Conservation (phyloP, 2,888 invertebrate genomes). For the Spicauda simplicius region DNA sequence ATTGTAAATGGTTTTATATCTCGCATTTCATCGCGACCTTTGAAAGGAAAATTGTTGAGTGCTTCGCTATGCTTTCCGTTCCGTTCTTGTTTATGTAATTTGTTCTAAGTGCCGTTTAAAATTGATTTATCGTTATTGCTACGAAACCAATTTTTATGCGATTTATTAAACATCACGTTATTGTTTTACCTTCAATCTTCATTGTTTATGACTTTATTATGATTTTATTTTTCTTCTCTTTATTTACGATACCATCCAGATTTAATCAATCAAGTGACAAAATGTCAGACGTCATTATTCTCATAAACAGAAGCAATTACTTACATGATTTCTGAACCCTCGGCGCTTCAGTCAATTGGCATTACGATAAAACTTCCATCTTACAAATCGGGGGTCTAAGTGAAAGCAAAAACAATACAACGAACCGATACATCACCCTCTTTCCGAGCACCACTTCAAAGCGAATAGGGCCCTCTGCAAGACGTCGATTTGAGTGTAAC, state of each 20-base stretch:
- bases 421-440: slow-evolving; percentile 26
- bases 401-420: slow-evolving; percentile 21
- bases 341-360: neutral
- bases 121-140: slow-evolving; percentile 14
- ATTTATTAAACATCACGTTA: neutral
- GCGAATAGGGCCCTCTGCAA: slow-evolving; percentile 22
- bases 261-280: slow-evolving; percentile 4
- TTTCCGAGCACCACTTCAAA: slow-evolving; percentile 28
- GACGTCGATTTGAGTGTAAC: slow-evolving; percentile 62
- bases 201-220: slow-evolving; percentile 1
- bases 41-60: slow-evolving; percentile 14
- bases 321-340: slow-evolving; percentile 5
- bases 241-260: neutral
- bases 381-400: neutral
- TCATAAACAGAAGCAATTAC: slow-evolving; percentile 6
- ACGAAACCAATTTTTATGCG: neutral
- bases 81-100: slow-evolving; percentile 15
- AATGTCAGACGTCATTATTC: neutral
- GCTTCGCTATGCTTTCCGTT: neutral
- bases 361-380: slow-evolving; percentile 14
- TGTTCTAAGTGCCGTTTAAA: slow-evolving; percentile 9
- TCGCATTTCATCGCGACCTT: slow-evolving; percentile 21
- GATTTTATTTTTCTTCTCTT: neutral
- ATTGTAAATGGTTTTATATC: slow-evolving; percentile 35
- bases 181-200: neutral